Conservation (phyloP, 2,888 invertebrate genomes). For the Himalopsyche japonica region DNA sequence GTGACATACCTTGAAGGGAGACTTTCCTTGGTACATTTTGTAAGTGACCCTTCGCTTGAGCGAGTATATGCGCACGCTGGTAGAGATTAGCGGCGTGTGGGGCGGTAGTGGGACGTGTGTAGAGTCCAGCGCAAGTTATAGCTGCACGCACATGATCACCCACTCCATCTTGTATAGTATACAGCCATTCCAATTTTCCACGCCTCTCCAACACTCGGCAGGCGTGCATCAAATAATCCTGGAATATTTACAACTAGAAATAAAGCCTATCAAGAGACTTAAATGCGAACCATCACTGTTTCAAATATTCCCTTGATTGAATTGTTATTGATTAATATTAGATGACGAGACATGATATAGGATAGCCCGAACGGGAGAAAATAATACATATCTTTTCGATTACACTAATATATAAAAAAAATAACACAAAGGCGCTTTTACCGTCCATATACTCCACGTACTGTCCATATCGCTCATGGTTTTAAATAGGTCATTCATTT, state of each 20-base stretch:
- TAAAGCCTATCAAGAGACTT: not conserved
- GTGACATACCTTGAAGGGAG: constrained; percentile 33
- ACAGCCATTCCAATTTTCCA: constrained; percentile 70
- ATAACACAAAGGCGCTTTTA: constrained; percentile 45
- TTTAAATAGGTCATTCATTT: constrained; percentile 63
- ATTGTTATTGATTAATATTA: no score
- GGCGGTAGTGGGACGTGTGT: constrained; percentile 54
- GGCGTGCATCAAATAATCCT: constrained; percentile 69
- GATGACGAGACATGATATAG: no score
- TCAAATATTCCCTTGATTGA: no score
- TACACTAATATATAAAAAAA: not conserved
- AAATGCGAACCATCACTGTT: no score
- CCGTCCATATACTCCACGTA: constrained; percentile 71
- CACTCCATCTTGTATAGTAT: constrained; percentile 72
- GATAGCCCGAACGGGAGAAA: no score
- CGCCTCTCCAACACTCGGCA: constrained; percentile 74
- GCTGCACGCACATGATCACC: constrained; percentile 76
- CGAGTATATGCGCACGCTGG: constrained; percentile 56
- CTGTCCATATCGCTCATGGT: constrained; percentile 68
- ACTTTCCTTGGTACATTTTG: constrained; percentile 55
- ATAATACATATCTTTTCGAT: no score
- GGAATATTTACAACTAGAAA: constrained; percentile 20
- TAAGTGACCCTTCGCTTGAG: constrained; percentile 68
- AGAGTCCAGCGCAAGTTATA: constrained; percentile 79
- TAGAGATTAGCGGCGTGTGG: constrained; percentile 61